These are phyloP conservation scores for Biston stratarius DNA, from an alignment of 2,888 invertebrate species.

Conservation along the genomic window DNA sequence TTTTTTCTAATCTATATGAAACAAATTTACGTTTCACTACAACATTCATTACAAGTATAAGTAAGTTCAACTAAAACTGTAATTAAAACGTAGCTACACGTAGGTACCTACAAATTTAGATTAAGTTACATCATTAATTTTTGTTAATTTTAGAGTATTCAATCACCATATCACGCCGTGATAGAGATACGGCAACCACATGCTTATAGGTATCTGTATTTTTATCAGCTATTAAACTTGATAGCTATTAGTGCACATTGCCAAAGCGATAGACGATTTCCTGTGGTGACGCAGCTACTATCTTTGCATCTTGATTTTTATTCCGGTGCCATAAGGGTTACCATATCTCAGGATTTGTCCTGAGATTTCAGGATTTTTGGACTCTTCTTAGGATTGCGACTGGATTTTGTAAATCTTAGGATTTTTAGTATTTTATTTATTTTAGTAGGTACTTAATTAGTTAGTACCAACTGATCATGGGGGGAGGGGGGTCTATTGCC, in stretches of 20 bases:
- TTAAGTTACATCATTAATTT: conserved; percentile 1
- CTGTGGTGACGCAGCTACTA: conserved; percentile 9
- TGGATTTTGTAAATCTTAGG: too few species aligned
- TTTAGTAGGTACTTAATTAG: too few species aligned
- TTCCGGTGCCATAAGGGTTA: too few species aligned
- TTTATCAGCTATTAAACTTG: conserved; percentile 17
- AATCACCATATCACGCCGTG: neutral
- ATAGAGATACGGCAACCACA: conserved; percentile 9
- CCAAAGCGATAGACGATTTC: conserved; percentile 20
- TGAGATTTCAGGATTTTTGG: too few species aligned
- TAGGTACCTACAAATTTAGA: neutral
- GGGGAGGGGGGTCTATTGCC: too few species aligned
- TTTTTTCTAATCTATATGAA: too few species aligned
- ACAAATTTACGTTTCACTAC: too few species aligned
- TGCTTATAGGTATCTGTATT: conserved; percentile 20
- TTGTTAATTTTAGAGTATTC: conserved; percentile 1
- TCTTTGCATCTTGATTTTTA: neutral
- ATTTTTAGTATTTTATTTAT: too few species aligned
- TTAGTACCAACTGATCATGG: too few species aligned
- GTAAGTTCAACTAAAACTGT: too few species aligned
- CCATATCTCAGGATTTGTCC: neutral
- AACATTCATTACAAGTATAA: too few species aligned
- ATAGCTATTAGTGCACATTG: conserved; percentile 20
- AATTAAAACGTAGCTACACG: neutral
- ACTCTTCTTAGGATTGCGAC: too few species aligned